phyloP scores from a whole-genome alignment of 2,888 invertebrate genomes.

The Dione vanillae region DNA sequence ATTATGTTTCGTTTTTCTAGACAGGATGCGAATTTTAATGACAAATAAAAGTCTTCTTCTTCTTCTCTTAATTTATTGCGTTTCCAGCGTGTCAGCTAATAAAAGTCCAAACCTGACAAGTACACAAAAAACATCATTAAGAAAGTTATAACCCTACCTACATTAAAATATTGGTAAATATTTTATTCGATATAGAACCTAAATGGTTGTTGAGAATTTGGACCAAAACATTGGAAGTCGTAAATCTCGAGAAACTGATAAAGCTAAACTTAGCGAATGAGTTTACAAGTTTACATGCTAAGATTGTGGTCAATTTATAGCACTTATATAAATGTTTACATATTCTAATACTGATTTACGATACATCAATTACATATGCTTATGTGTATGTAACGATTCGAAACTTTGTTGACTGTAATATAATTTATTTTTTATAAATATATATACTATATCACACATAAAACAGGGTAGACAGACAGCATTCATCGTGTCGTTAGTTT shows the following conservation, averaged over 20 bases:
- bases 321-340: slow-evolving; percentile 16
- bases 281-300: slow-evolving; percentile 21
- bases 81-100: too few relatives aligned
- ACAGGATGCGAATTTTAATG: too few relatives aligned
- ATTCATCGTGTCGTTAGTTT: too few relatives aligned
- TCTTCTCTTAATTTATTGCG: too few relatives aligned
- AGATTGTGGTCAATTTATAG: slow-evolving; percentile 30
- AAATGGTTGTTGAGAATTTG: not conserved
- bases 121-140: too few relatives aligned
- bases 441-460: not conserved
- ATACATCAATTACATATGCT: not conserved
- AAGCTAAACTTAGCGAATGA: slow-evolving; percentile 23
- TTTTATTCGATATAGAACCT: too few relatives aligned
- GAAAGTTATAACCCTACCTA: too few relatives aligned
- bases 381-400: not conserved
- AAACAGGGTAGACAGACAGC: too few relatives aligned
- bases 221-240: not conserved
- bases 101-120: too few relatives aligned
- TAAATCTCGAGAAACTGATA: slow-evolving; percentile 16
- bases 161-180: too few relatives aligned
- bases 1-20: too few relatives aligned
- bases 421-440: not conserved
- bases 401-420: not conserved
- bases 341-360: slow-evolving; percentile 15
- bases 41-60: too few relatives aligned